Conservation (phyloP, 2,113 vertebrate genomes). For the Brachypodius melanocephalos region DNA sequence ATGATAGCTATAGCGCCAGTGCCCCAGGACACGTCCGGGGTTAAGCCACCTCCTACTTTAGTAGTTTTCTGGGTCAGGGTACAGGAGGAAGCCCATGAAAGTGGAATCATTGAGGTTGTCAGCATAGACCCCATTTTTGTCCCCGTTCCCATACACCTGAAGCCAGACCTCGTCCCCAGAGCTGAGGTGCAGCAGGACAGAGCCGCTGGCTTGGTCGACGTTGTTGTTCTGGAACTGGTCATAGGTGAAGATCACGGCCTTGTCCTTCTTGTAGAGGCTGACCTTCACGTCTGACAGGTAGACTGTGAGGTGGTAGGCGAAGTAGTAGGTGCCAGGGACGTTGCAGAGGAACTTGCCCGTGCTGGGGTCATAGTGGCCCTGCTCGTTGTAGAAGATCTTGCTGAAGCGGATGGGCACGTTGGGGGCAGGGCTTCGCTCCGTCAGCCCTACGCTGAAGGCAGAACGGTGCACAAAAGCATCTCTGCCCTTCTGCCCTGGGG, state of each 20-base stretch:
- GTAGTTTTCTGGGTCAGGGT: conserved; percentile 64
- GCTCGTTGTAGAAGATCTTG: conserved; percentile 84
- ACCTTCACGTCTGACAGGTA: conserved; percentile 78
- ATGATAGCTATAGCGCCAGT: not conserved
- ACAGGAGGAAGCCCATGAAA: conserved; percentile 84
- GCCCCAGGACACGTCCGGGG: rapidly evolving
- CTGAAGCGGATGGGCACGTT: conserved; percentile 80
- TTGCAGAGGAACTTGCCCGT: conserved; percentile 83
- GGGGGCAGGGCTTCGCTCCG: conserved; percentile 27
- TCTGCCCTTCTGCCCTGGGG: conserved; percentile 73
- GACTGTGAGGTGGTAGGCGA: conserved; percentile 83
- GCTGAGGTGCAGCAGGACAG: conserved; percentile 72
- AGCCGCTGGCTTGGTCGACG: conserved; percentile 81
- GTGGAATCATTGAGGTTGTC: conserved; percentile 82
- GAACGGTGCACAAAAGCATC: conserved; percentile 72
- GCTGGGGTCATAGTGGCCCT: conserved; percentile 77
- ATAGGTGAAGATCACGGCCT: conserved; percentile 75
- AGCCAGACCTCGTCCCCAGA: conserved; percentile 82
- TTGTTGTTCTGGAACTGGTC: conserved; percentile 81
- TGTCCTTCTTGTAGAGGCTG: conserved; percentile 79
- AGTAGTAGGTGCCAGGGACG: conserved; percentile 79
- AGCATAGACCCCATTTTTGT: conserved; percentile 75
- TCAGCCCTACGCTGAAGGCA: conserved; percentile 82
- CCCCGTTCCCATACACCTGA: conserved; percentile 75
- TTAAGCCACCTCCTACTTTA: not conserved